Base-by-base conservation (phyloP, 2,113 vertebrate species). In the Saimiri boliviensis region DNA sequence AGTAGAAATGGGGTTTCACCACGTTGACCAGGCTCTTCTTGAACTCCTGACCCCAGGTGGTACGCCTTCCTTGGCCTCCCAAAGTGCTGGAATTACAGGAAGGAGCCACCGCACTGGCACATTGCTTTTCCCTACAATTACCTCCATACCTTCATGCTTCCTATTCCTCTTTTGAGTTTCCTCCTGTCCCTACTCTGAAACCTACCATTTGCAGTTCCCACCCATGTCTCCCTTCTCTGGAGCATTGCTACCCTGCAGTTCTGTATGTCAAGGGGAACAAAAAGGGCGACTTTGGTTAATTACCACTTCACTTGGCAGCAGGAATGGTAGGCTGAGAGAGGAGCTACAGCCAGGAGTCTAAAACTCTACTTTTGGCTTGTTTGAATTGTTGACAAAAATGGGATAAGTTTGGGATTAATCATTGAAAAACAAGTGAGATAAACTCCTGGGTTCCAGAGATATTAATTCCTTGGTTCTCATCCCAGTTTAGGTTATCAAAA, bases 401-500 rank as follows among this genome's bases (percentile, higher is more conserved):
- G 86, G 96, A 88, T 97, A 93, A 95, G 58, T 83, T 97, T 74
- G 87, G 85, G 85, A 96, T 97, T 97, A 96, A 98, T 97, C 92
- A 74, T 2, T 94, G 93, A 85, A 95, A 96, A 97, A 95, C 76
- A 93, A 95, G 90, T 42, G 92, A 95, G 96, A 98, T 97, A 93
- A 96, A 97, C 60, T 88, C 84, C 19, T 4, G 32, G 58, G 54
- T 87, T 91, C 73, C 90, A 88, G 89, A 95, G 79, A 92, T 85
- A 91, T 83, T 89, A 92, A 83, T 94, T 95, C 90, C 96, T 96
- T 96, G 97, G 95, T 95, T 71, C 95, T 95, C 87, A 9, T 94
- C 95, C 97, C 86, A 86, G 95, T 8, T 21, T 73, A 88, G 97
- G 96, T 96, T 98, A 97, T 97, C 97, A 89, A 83, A 97, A 95